Conservation (phyloP, 2,888 invertebrate genomes). For the Tenthredo livida region DNA sequence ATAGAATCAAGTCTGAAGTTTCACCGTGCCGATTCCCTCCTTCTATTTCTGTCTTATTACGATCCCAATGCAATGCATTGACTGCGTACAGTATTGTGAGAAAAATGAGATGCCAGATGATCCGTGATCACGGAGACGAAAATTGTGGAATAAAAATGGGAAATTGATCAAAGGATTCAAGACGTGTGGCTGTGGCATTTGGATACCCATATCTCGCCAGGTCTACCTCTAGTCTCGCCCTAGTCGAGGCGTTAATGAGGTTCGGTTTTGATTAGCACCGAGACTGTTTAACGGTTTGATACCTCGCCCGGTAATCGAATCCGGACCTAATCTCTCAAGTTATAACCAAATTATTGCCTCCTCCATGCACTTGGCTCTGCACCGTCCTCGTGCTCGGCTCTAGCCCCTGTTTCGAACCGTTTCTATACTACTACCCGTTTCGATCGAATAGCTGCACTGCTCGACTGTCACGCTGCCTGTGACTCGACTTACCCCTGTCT, state of each 20-base stretch:
- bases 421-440: conserved; percentile 52
- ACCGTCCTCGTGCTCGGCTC: conserved; percentile 59
- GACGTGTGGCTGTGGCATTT: conserved; percentile 10
- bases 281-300: conserved; percentile 79
- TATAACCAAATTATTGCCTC: conserved; percentile 79
- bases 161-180: not conserved
- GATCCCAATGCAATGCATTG: not conserved
- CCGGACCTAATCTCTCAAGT: conserved; percentile 79
- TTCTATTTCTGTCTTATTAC: not conserved
- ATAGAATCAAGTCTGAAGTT: conserved; percentile 33
- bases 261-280: conserved; percentile 79
- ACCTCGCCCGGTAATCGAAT: conserved; percentile 79
- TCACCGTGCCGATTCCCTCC: not conserved
- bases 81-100: not conserved
- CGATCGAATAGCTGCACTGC: conserved; percentile 43
- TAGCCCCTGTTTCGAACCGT: conserved; percentile 55
- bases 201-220: conserved; percentile 25
- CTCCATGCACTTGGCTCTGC: conserved; percentile 75
- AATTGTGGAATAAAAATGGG: not conserved
- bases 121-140: not conserved
- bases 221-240: conserved; percentile 49
- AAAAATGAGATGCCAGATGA: not conserved
- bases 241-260: conserved; percentile 73
- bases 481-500: conserved; percentile 22
- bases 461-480: conserved; percentile 32